These are phyloP conservation scores for Synanthedon formicaeformis DNA, from an alignment of 2,888 invertebrate species.

Conservation along the genomic window DNA sequence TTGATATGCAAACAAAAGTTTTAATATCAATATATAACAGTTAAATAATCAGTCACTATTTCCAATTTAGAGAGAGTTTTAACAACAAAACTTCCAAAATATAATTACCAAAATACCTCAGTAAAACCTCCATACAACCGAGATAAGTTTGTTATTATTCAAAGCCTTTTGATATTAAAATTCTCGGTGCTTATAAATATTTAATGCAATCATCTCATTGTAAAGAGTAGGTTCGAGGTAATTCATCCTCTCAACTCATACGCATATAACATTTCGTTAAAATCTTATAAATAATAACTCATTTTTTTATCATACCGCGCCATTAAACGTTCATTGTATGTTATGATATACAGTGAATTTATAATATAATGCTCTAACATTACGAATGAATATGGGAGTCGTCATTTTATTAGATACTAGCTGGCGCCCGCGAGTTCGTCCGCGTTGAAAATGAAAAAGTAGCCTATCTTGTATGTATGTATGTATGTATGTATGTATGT, in stretches of 20 bases:
- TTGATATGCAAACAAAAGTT: no score
- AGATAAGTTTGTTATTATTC: slow-evolving; percentile 27
- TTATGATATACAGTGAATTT: no score
- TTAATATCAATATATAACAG: no score
- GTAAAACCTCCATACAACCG: neutral
- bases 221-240: slow-evolving; percentile 25
- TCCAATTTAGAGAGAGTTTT: neutral
- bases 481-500: no score
- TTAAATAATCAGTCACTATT: no score
- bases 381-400: no score
- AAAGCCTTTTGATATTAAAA: slow-evolving; percentile 46
- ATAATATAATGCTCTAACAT: no score
- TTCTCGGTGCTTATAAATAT: slow-evolving; percentile 45
- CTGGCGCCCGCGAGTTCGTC: no score
- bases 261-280: slow-evolving; percentile 11
- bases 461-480: no score
- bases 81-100: neutral
- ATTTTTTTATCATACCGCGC: neutral
- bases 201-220: slow-evolving; percentile 43
- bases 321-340: no score
- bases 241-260: slow-evolving; percentile 18
- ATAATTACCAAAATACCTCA: neutral
- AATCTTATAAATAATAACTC: slow-evolving; percentile 1
- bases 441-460: no score
- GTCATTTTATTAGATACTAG: no score